These are phyloP conservation scores for Riparia riparia DNA, from an alignment of 2,113 vertebrate genomes.

Conservation along the genomic window DNA sequence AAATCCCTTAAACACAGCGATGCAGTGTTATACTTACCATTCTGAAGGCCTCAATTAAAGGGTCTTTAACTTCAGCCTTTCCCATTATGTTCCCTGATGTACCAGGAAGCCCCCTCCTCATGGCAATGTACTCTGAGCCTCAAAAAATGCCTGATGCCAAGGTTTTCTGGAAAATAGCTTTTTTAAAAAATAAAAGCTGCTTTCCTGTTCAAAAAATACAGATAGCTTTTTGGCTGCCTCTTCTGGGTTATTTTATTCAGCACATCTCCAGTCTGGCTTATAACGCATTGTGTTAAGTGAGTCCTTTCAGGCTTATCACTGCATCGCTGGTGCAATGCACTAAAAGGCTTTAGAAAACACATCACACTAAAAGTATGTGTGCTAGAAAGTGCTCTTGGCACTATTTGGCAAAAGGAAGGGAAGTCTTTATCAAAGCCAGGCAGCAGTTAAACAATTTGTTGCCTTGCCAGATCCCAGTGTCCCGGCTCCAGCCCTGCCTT, in stretches of 20 bases:
- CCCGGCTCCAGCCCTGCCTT: not conserved
- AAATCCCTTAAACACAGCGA: constrained; percentile 48
- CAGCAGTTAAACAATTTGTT: not conserved
- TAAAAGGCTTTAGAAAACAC: constrained; percentile 51
- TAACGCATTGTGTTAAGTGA: not conserved
- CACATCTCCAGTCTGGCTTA: not conserved
- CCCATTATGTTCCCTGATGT: not conserved
- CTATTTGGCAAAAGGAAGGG: not conserved
- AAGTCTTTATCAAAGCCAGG: not conserved
- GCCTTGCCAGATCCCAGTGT: not conserved
- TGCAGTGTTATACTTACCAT: constrained; percentile 24
- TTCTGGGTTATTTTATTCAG: not conserved
- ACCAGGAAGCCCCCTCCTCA: not conserved
- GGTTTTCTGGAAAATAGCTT: not conserved
- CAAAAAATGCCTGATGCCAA: not conserved
- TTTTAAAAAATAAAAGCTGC: not conserved
- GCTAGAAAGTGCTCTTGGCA: not conserved
- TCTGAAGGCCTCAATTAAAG: constrained; percentile 62
- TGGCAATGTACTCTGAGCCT: not conserved
- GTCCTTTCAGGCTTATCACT: not conserved
- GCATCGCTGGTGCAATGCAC: not conserved
- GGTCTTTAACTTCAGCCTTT: constrained; percentile 47
- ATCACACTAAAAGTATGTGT: not conserved
- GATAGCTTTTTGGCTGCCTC: not conserved
- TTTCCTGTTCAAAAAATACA: not conserved